A percentile compares a stretch with the other conserved stretches of the same genome.
phyloP scores from a whole-genome alignment of 1,140 invertebrate genomes.

The Tetranychus urticae region DNA sequence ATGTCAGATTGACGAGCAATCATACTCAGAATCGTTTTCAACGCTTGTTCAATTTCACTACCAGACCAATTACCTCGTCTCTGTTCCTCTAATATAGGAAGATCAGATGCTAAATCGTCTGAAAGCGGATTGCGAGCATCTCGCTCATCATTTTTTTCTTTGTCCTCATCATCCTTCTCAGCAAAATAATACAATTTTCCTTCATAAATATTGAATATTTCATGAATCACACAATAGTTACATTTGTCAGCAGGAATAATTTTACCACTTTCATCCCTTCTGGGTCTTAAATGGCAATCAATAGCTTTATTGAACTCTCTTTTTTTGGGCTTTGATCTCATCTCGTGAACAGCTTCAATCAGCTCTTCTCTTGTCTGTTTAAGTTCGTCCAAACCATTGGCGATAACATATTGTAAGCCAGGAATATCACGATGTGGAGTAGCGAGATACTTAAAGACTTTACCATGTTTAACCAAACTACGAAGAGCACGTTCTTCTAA shows the following conservation, averaged over 20 bases:
- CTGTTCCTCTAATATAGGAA: background rate
- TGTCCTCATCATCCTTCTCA: background rate
- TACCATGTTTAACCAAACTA: background rate
- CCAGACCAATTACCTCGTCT: constrained; percentile 28
- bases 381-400: background rate
- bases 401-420: background rate
- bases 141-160: constrained; percentile 1
- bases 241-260: constrained; percentile 16
- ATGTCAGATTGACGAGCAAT: constrained; percentile 14
- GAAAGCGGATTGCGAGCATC: no score
- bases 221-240: constrained; percentile 19
- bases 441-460: background rate
- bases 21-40: constrained; percentile 24
- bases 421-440: background rate
- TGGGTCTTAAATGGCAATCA: constrained; percentile 37
- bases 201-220: constrained; percentile 21
- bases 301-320: constrained; percentile 30
- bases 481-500: background rate
- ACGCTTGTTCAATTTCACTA: constrained; percentile 28
- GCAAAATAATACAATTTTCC: constrained; percentile 19
- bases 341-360: background rate
- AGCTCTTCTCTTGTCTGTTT: background rate
- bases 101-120: no score
- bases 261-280: constrained; percentile 16
- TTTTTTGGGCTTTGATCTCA: constrained; percentile 18